These are phyloP conservation scores for Euwallacea fornicatus DNA, from an alignment of 1,140 invertebrate species.

Conservation along the genomic window DNA sequence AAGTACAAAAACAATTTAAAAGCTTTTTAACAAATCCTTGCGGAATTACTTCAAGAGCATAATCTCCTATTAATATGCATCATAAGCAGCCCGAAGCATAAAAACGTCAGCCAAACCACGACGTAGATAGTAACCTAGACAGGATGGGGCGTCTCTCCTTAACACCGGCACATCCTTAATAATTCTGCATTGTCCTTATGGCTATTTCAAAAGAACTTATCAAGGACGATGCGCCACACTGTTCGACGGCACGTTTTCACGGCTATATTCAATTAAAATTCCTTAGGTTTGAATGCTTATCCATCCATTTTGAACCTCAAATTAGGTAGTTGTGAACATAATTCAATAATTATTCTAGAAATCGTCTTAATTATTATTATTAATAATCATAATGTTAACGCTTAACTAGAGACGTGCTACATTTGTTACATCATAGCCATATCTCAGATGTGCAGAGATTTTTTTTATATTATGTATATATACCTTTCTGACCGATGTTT, in stretches of 20 bases:
- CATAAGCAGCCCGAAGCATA: slow-evolving; percentile 6
- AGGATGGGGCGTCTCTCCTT: slow-evolving; percentile 6
- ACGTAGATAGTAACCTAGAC: slow-evolving; percentile 7
- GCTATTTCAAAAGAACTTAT: background rate
- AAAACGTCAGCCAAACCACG: background rate
- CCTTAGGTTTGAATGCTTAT: no score
- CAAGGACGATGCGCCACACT: no score
- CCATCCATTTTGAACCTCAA: background rate
- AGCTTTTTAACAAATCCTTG: background rate
- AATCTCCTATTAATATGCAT: slow-evolving; percentile 11
- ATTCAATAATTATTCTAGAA: background rate
- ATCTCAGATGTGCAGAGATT: background rate
- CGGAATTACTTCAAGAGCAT: background rate
- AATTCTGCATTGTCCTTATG: slow-evolving; percentile 11
- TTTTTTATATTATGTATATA: no score
- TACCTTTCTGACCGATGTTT: background rate
- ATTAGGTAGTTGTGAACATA: background rate
- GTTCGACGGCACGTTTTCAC: no score
- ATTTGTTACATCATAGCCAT: background rate
- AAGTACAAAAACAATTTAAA: background rate
- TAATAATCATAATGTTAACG: background rate
- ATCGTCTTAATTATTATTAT: background rate
- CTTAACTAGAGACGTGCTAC: background rate
- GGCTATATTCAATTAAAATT: no score
- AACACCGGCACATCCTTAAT: slow-evolving; percentile 4